Percentiles rank a stretch among this genome's conserved stretches.
Conservation (phyloP, 2,113 vertebrate genomes). For the Deroptyus accipitrinus region DNA sequence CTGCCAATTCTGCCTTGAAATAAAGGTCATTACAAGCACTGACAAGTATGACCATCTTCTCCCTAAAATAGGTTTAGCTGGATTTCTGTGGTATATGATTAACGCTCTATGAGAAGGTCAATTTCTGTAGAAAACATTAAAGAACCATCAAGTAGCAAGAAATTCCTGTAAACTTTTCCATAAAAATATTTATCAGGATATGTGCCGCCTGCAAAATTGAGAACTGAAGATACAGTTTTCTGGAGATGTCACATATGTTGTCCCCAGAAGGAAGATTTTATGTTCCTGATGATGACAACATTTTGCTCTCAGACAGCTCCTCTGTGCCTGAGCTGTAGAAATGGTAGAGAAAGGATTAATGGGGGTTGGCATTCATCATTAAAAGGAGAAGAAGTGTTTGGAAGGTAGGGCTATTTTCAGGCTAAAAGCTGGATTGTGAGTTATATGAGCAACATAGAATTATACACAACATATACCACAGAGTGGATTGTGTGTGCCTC, state of each 20-base stretch:
- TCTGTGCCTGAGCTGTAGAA: background rate
- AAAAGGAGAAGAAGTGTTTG: background rate
- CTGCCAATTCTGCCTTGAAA: background rate
- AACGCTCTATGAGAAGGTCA: background rate
- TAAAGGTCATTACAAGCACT: background rate
- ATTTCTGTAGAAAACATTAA: background rate
- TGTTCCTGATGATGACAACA: background rate
- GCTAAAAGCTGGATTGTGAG: background rate
- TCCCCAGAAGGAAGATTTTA: background rate
- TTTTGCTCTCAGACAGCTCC: background rate
- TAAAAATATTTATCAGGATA: fast-evolving
- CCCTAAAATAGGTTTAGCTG: background rate
- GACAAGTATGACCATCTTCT: background rate
- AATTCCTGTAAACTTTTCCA: background rate
- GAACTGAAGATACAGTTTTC: background rate
- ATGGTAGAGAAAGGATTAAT: background rate
- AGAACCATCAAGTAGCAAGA: background rate
- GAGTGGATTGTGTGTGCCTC: background rate
- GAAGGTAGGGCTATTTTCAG: fast-evolving
- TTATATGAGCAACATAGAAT: background rate
- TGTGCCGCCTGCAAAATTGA: background rate
- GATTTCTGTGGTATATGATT: background rate
- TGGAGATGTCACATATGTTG: fast-evolving
- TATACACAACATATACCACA: background rate
- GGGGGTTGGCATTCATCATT: background rate